Evolutionary conservation across 2,113 vertebrate species (phyloP).

Genomic region (Parotia lawesii): DNA sequence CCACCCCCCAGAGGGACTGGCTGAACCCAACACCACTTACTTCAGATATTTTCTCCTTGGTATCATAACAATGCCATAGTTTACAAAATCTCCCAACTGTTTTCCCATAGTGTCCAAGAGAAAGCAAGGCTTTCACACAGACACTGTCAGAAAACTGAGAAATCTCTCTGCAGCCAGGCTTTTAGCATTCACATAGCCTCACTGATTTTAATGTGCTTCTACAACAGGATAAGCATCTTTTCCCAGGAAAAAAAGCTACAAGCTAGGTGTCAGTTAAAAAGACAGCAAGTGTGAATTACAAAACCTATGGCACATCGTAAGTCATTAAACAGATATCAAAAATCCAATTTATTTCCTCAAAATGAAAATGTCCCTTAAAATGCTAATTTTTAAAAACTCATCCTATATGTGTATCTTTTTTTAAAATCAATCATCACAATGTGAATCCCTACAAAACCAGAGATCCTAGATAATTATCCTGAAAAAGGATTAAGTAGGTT

Average conservation of each 20-base stretch:
- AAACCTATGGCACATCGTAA: background rate
- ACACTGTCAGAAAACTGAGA: too few relatives aligned
- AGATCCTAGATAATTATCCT: background rate
- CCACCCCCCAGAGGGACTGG: too few relatives aligned
- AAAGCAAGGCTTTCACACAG: too few relatives aligned
- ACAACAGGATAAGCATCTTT: background rate
- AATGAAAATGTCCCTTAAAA: background rate
- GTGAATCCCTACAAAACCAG: background rate
- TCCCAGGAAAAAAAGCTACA: background rate
- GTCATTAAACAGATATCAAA: background rate
- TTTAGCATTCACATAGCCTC: background rate
- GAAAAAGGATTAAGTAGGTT: background rate
- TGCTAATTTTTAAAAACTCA: background rate
- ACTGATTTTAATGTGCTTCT: background rate
- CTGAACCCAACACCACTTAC: too few relatives aligned
- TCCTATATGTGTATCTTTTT: rapidly evolving
- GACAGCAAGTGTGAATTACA: background rate
- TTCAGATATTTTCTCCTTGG: too few relatives aligned
- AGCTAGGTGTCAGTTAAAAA: background rate
- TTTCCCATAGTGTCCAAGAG: too few relatives aligned
- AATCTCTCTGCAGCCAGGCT: too few relatives aligned
- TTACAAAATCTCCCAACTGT: too few relatives aligned
- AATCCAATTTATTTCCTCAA: background rate
- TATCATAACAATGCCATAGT: too few relatives aligned
- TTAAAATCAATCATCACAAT: background rate